Evolutionary conservation across 2,888 invertebrate genomes (phyloP), one percentile per base, ranked within the genome.

Genomic region (Pristionchus japonicus): DNA sequence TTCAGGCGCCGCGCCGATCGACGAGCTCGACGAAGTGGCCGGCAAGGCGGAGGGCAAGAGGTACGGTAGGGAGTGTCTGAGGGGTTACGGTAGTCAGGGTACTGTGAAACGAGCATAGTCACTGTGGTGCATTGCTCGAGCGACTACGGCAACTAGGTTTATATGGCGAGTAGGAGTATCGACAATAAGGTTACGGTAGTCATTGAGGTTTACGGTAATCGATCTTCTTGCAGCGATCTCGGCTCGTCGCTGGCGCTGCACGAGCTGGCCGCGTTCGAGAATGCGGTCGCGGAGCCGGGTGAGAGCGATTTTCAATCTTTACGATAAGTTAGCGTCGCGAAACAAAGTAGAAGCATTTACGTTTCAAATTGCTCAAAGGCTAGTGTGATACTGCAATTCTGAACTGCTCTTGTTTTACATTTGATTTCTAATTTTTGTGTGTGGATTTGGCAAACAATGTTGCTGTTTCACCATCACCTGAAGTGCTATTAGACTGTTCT

Each of bases 261-360:
- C 43, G 85, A 85, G 64, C 40, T 64, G 61, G 87, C 88, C 3
- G 88, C 64, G 31, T 89, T 90, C 57, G 90, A 89, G 49, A 89
- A 89, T 34, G 88, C 86, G 23, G 74, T n/a, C 1, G 52, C 49
- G 23, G 82, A 77, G 27, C 77, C 77, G 7, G 77, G 77, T 77
- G 77, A 77, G 47, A 3, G 6, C 64, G 31, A 31, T 27, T 17
- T 64, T 64, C 31, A n/a, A n/a, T n/a, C n/a, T n/a, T n/a, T n/a
- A n/a, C n/a, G n/a, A n/a, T n/a, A n/a, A n/a, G n/a, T n/a, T n/a
- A n/a, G n/a, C n/a, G n/a, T n/a, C 13, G 47, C 47, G 47, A 47
- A 47, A 6, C 47, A 47, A 47, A 47, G 47, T 47, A 47, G 47
- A 47, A 47, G 13, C 47, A 13, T 11, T 47, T 11, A 47, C 13